These are phyloP conservation scores for Malachius bipustulatus DNA, from an alignment of 2,888 invertebrate genomes.

Conservation along the genomic window DNA sequence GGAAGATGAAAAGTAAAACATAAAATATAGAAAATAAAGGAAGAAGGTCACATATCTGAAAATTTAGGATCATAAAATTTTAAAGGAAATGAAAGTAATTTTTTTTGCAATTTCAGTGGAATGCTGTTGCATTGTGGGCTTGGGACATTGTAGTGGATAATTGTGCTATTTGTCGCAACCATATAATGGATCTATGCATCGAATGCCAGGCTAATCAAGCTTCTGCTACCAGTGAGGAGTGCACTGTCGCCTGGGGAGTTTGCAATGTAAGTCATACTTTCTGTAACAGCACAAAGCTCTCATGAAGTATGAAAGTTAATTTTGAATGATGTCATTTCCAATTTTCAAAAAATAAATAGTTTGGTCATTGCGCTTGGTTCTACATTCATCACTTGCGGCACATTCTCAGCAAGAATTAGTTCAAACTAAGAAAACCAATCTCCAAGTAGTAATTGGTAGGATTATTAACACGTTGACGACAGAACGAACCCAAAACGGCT, in stretches of 20 bases:
- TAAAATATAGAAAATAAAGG: too few relatives aligned
- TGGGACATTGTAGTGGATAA: conserved; percentile 99
- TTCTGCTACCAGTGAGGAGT: conserved; percentile 95
- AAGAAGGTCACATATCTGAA: too few relatives aligned
- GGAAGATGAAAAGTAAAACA: too few relatives aligned
- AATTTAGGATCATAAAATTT: too few relatives aligned
- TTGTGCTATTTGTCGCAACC: conserved; percentile 98
- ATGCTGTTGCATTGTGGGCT: conserved; percentile 98
- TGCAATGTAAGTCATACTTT: conserved; percentile 69
- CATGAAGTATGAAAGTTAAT: too few relatives aligned
- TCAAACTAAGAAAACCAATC: too few relatives aligned
- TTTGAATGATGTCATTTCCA: too few relatives aligned
- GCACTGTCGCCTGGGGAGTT: conserved; percentile 99
- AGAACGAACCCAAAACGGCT: too few relatives aligned
- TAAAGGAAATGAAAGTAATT: too few relatives aligned
- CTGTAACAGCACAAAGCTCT: conserved; percentile 4
- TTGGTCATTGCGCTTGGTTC: neutral
- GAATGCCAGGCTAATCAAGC: conserved; percentile 99
- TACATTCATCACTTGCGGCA: too few relatives aligned
- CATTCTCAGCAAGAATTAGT: neutral
- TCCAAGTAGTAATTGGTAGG: too few relatives aligned
- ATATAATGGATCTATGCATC: conserved; percentile 99
- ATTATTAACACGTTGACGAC: too few relatives aligned
- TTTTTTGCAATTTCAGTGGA: conserved; percentile 87
- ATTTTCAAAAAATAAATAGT: neutral